Evolutionary conservation across 1,140 invertebrate genomes (phyloP).

Genomic region (Eurosta solidaginis): DNA sequence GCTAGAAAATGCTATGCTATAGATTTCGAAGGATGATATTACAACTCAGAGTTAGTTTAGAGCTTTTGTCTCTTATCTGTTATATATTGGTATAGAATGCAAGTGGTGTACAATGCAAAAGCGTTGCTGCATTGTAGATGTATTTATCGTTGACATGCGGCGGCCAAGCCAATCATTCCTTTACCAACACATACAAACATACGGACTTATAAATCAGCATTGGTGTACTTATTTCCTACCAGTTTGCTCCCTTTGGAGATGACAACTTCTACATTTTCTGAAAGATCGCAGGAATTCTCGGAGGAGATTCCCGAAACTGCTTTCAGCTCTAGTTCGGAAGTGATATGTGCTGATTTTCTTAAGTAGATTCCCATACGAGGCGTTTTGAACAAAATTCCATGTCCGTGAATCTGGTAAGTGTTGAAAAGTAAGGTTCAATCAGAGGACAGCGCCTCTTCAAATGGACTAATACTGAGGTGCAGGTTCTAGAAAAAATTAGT

Average conservation of each 20-base stretch:
- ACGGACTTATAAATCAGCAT: neutral
- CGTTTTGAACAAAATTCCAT: no score
- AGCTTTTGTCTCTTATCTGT: no score
- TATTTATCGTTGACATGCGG: constrained; percentile 11
- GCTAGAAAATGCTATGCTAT: neutral
- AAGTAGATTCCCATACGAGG: no score
- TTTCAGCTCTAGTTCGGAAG: no score
- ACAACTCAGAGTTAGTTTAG: neutral
- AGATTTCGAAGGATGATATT: neutral
- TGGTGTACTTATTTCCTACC: neutral
- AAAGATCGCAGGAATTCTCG: neutral
- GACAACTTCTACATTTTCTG: neutral
- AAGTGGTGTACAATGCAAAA: neutral
- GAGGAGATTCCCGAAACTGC: no score
- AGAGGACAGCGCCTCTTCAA: no score
- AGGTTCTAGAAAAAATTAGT: no score
- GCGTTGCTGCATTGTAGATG: neutral
- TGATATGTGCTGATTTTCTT: no score
- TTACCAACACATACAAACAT: neutral
- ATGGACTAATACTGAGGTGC: no score
- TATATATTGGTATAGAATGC: neutral
- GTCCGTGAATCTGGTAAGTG: no score
- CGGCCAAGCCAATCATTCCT: constrained; percentile 10
- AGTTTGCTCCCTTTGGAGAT: neutral
- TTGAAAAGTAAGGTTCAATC: no score